A percentile compares a stretch with the other conserved stretches of the same genome.
phyloP scores from a whole-genome alignment of 1,140 invertebrate species.

The Saccostrea cuccullata region DNA sequence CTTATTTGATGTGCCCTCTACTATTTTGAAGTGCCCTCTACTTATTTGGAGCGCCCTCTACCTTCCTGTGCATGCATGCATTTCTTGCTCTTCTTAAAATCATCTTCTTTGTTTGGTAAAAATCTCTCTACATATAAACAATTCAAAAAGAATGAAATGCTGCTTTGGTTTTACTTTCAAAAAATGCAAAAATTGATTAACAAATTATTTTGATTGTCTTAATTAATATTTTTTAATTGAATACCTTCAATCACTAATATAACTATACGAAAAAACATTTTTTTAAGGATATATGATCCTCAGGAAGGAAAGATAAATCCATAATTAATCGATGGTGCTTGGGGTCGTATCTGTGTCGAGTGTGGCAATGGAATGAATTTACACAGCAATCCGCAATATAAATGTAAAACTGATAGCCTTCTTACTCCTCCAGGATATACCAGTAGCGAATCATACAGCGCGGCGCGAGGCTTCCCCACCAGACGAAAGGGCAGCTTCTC shows the following conservation, averaged over 20 bases:
- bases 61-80: constrained; percentile 18
- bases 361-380: constrained; percentile 73
- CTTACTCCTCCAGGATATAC: constrained; percentile 51
- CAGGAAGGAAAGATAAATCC: too few relatives aligned
- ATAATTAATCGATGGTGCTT: constrained; percentile 63
- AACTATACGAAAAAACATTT: background rate
- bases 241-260: background rate
- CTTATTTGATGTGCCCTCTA: too few relatives aligned
- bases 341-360: constrained; percentile 66
- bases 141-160: background rate
- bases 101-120: background rate
- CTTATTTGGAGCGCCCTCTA: background rate
- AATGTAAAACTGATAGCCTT: constrained; percentile 71
- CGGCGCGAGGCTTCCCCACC: constrained; percentile 53
- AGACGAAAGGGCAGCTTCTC: constrained; percentile 59
- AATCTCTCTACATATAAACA: background rate
- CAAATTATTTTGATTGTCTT: too few relatives aligned
- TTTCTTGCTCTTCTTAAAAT: constrained; percentile 5
- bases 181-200: too few relatives aligned
- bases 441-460: constrained; percentile 42
- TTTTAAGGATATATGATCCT: too few relatives aligned
- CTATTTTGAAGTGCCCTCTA: too few relatives aligned
- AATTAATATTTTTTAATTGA: background rate
- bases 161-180: background rate
- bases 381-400: constrained; percentile 69